A percentile compares a stretch with the other conserved stretches of the same genome.
These are phyloP conservation scores for Eurystomus gularis DNA, from an alignment of 2,113 vertebrate species.

Conservation along the genomic window DNA sequence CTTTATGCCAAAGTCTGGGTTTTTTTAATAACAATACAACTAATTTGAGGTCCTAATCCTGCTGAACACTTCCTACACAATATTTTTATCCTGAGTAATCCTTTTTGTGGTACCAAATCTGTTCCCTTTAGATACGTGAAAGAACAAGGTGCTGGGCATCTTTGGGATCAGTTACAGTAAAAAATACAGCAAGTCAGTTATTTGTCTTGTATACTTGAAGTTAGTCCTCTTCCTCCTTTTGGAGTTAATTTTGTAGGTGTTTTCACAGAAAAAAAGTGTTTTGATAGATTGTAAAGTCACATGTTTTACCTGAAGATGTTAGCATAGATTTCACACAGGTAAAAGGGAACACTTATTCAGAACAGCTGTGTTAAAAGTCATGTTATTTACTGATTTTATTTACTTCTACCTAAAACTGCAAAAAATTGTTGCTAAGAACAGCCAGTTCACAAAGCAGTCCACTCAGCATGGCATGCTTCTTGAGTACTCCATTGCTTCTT, in stretches of 20 bases:
- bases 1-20: neutral
- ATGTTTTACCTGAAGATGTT: neutral
- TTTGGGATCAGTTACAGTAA: neutral
- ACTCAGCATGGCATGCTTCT: neutral
- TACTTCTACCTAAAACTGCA: neutral
- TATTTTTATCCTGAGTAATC: neutral
- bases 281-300: neutral
- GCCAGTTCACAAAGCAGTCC: neutral
- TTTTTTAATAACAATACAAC: neutral
- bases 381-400: neutral
- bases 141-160: neutral
- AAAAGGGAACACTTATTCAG: neutral
- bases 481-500: neutral
- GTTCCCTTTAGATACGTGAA: neutral
- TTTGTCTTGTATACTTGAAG: neutral
- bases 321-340: neutral
- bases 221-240: neutral
- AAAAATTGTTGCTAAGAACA: neutral
- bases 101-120: neutral
- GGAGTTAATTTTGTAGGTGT: neutral
- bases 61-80: neutral
- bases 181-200: neutral
- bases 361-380: neutral
- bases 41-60: neutral
- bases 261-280: neutral